Evolutionary conservation across 2,888 invertebrate species (phyloP).

Genomic region (Sarcophaga carnaria): DNA sequence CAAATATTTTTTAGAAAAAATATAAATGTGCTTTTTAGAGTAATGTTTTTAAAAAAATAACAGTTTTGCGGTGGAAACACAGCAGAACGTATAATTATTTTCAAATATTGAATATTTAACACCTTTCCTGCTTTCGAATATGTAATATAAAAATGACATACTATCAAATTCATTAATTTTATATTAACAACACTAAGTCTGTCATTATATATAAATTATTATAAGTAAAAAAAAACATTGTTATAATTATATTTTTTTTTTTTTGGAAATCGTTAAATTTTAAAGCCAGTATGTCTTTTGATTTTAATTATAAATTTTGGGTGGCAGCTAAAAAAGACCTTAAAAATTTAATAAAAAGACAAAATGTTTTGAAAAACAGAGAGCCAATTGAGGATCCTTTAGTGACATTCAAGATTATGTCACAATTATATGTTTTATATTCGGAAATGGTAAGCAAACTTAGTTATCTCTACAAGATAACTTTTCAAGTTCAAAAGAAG

Average conservation of each 20-base stretch:
- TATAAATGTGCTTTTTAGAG: too few relatives aligned
- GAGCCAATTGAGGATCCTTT: constrained; percentile 74
- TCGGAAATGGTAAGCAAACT: constrained; percentile 78
- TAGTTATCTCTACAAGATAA: constrained; percentile 77
- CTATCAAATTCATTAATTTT: background rate
- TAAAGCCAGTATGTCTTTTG: constrained; percentile 81
- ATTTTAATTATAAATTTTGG: constrained; percentile 83
- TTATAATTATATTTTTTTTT: background rate
- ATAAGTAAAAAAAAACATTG: background rate
- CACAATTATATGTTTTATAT: constrained; percentile 78
- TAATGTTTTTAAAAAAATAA: too few relatives aligned
- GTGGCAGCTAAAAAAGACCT: constrained; percentile 81
- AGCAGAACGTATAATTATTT: background rate
- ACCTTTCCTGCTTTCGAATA: background rate
- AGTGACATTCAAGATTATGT: constrained; percentile 77
- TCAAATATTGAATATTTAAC: background rate
- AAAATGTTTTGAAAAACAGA: constrained; percentile 77
- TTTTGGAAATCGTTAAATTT: constrained; percentile 15
- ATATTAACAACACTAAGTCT: background rate
- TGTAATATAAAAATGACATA: background rate
- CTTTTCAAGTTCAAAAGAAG: constrained; percentile 80
- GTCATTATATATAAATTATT: background rate
- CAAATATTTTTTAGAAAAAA: too few relatives aligned
- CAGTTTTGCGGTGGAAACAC: too few relatives aligned
- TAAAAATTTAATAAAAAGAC: constrained; percentile 79